phyloP scores from a whole-genome alignment of 2,797 vertebrate genomes.

The Crax fasciolata region DNA sequence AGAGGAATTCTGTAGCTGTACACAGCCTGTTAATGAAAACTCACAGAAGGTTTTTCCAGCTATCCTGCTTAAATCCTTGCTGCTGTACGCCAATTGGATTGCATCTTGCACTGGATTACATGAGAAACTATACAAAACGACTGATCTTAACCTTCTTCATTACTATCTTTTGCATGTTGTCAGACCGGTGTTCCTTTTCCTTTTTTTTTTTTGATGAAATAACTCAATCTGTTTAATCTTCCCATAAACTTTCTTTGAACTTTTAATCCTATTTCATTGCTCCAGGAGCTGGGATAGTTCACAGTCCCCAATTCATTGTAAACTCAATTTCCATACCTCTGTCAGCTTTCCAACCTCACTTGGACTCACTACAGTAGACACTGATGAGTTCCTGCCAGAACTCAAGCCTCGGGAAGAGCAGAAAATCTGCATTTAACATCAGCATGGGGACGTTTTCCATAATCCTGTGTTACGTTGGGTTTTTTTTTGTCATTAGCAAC shows the following conservation, averaged over 20 bases:
- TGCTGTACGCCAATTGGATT: background rate
- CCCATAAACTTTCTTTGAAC: background rate
- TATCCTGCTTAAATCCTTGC: background rate
- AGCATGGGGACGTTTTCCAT: background rate
- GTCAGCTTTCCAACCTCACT: background rate
- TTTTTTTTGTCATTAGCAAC: background rate
- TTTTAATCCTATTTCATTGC: background rate
- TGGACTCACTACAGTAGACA: background rate
- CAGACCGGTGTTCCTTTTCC: background rate
- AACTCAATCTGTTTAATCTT: background rate
- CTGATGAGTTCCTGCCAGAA: background rate
- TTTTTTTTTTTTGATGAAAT: background rate
- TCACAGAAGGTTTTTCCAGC: background rate
- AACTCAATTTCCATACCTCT: background rate
- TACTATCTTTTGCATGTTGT: background rate
- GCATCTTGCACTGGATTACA: background rate
- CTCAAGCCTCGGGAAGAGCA: background rate
- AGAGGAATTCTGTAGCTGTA: background rate
- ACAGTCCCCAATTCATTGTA: background rate
- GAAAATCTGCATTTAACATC: background rate
- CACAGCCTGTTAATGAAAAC: background rate
- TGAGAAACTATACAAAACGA: background rate
- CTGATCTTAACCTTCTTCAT: background rate
- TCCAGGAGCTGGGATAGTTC: background rate
- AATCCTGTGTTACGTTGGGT: background rate